Evolutionary conservation across 2,888 invertebrate genomes (phyloP).

Genomic region (Alcis repandata): DNA sequence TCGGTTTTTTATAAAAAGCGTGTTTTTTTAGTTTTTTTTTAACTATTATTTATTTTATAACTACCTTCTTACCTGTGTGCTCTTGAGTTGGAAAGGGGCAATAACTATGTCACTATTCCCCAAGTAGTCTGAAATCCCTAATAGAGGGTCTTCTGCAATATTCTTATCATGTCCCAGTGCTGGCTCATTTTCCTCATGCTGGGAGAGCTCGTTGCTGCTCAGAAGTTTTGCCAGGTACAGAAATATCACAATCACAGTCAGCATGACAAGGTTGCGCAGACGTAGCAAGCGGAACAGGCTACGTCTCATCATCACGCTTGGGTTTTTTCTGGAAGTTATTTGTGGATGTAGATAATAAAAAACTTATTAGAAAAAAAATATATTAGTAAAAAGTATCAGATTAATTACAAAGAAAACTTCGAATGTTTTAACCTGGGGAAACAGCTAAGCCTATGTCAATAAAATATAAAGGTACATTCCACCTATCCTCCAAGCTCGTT

Average conservation of each 20-base stretch:
- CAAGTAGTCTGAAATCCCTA: slow-evolving; percentile 16
- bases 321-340: neutral
- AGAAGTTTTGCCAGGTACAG: slow-evolving; percentile 64
- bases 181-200: slow-evolving; percentile 6
- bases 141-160: slow-evolving; percentile 42
- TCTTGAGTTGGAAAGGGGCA: slow-evolving; percentile 55
- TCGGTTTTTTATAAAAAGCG: no score
- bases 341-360: no score
- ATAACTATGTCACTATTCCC: slow-evolving; percentile 53
- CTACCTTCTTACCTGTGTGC: slow-evolving; percentile 59
- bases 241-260: slow-evolving; percentile 65
- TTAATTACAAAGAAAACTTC: no score
- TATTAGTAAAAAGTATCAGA: no score
- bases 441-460: no score
- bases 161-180: slow-evolving; percentile 32
- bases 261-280: slow-evolving; percentile 65
- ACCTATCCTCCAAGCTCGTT: no score
- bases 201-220: slow-evolving; percentile 44
- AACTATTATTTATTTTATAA: neutral
- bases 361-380: no score
- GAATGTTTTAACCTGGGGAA: no score
- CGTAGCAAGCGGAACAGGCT: slow-evolving; percentile 64
- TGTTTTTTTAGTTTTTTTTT: no score
- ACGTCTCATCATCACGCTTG: slow-evolving; percentile 54
- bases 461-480: no score